Conservation (phyloP, 2,888 invertebrate species). For the Nymphalis c-album region DNA sequence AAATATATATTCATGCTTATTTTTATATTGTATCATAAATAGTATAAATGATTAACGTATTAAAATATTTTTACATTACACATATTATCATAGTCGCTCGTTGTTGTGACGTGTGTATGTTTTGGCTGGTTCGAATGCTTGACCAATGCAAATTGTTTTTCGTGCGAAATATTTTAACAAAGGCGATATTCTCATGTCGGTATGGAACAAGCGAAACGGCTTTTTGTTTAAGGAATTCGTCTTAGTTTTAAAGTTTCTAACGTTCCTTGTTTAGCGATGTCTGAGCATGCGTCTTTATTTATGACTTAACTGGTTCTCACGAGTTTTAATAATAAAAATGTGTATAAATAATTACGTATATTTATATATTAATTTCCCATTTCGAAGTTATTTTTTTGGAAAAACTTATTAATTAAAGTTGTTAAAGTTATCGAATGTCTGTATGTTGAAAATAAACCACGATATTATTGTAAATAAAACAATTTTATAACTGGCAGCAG, state of each 20-base stretch:
- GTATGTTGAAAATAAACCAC: no score
- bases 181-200: conserved; percentile 37
- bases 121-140: conserved; percentile 44
- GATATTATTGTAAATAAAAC: not conserved
- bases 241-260: conserved; percentile 23
- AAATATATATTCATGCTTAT: no score
- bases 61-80: not conserved
- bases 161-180: conserved; percentile 55
- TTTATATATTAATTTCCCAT: no score
- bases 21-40: no score
- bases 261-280: conserved; percentile 12
- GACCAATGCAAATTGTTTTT: conserved; percentile 49
- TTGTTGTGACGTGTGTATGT: conserved; percentile 39
- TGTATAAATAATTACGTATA: no score
- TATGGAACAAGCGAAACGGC: conserved; percentile 39
- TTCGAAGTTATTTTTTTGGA: no score
- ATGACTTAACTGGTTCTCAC: conserved; percentile 16
- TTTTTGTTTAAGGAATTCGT: conserved; percentile 42
- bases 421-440: no score
- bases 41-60: no score
- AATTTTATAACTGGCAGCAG: not conserved
- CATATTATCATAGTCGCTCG: not conserved
- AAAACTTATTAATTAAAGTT: no score
- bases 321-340: not conserved
- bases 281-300: conserved; percentile 21